Evolutionary conservation across 1,140 invertebrate species (phyloP), one percentile per base, ranked within the genome.

Genomic region (Drosophila simulans): DNA sequence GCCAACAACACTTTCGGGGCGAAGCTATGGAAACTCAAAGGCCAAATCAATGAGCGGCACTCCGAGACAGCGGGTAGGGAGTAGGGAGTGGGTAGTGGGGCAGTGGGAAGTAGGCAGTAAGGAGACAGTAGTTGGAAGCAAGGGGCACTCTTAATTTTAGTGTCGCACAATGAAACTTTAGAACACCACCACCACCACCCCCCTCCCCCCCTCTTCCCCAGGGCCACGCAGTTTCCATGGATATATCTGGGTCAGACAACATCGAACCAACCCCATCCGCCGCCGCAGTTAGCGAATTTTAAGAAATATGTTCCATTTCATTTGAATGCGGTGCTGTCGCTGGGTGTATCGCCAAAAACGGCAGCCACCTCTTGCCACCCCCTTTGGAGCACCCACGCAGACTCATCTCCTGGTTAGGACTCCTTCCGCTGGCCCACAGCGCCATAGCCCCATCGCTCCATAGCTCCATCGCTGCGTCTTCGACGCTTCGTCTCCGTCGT

Each of bases 301-400:
- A 77, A 80, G 51, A 76, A 81, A 80, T 82, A 82, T 82, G 78
- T 80, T 82, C 49, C 77, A 57, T 73, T 82, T 82, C 58, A 80
- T 68, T 80, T 80, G 65, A 72, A 68, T 72, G 54, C 25, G 34
- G 13, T 39, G 4, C 11, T 39, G 37, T 39, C 37, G 37, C 12
- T 12, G 37, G 27, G 4, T 8, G 51, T 17, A 35, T 17, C 42
- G 64, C 42, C 52, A 37, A 77, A 77, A 77, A 69, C 63, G 59
- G 72, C 49, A 77, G 53, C 42, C 52, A 46, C 22, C 43, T 37
- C 34, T 39, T 45, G 13, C 46, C 37, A 2, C 7, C 7, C 27
- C 31, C 31, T 10, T 8, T 12, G 25, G 59, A 65, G 64, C 5
- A 60, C 68, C 77, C 63, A 80, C 60, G 65, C 68, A 68, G 49